These are phyloP conservation scores for Trissonchulus latispiculum DNA, from an alignment of 2,888 invertebrate genomes.

Conservation along the genomic window DNA sequence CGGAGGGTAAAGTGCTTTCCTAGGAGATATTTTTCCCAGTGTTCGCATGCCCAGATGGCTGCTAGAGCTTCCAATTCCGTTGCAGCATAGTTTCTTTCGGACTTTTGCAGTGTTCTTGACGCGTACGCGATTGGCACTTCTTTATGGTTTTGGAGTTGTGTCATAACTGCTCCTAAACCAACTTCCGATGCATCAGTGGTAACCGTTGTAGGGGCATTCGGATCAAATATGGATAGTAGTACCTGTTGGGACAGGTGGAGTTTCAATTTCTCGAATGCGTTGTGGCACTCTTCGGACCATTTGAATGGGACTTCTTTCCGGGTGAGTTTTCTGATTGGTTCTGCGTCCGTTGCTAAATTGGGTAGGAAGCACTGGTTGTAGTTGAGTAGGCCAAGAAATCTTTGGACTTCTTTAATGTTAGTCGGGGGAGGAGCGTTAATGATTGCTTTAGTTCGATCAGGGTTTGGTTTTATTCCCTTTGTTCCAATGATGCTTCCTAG, in stretches of 20 bases:
- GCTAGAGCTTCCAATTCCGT: background rate
- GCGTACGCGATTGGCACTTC: constrained; percentile 1
- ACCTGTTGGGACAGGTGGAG: background rate
- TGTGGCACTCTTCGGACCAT: too few species aligned
- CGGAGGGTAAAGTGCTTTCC: background rate
- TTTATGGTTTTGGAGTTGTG: background rate
- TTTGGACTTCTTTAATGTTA: background rate
- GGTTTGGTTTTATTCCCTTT: background rate
- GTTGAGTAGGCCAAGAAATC: background rate
- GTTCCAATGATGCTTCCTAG: background rate
- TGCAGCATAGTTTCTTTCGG: background rate
- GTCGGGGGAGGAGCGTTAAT: background rate
- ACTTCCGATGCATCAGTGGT: constrained; percentile 4
- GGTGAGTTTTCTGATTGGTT: background rate
- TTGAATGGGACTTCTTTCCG: background rate
- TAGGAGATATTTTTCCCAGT: background rate
- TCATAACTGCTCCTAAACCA: background rate
- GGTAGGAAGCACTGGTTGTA: background rate
- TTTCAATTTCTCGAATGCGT: background rate
- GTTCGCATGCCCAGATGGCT: background rate
- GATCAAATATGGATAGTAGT: background rate
- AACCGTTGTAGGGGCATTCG: background rate
- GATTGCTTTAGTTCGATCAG: background rate
- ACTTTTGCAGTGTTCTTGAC: background rate
- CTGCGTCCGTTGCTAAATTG: background rate